Percentiles rank a stretch among this genome's conserved stretches.
Conservation (phyloP, 30 jellyfish, hydroid and myxozoan species). For the Pseudorhiza aurosa region DNA sequence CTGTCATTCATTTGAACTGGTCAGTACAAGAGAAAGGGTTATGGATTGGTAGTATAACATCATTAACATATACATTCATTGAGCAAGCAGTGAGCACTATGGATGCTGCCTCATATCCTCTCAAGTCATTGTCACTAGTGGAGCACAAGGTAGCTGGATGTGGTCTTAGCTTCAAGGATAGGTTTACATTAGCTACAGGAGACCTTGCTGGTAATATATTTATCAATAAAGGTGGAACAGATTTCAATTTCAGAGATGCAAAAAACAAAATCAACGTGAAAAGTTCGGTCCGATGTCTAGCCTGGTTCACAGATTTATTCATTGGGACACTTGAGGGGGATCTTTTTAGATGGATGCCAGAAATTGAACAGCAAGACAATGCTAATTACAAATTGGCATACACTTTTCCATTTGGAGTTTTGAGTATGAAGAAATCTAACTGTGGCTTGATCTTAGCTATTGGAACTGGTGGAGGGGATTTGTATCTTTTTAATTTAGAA, state of each 20-base stretch:
- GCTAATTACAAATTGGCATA: neutral
- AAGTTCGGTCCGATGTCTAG: slow-evolving; percentile 53
- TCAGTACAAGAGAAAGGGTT: slow-evolving; percentile 49
- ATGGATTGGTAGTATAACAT: slow-evolving; percentile 91
- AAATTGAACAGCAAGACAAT: neutral
- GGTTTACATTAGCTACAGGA: slow-evolving; percentile 78
- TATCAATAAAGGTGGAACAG: slow-evolving; percentile 23
- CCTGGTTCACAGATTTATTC: slow-evolving; percentile 26
- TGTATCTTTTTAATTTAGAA: slow-evolving; percentile 45
- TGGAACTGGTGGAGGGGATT: slow-evolving; percentile 90
- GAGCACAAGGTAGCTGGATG: slow-evolving; percentile 85
- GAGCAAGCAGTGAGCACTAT: neutral
- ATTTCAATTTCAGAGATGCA: neutral
- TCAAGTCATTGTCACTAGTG: neutral
- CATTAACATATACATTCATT: slow-evolving; percentile 62
- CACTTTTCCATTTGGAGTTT: slow-evolving; percentile 59
- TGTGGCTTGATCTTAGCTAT: slow-evolving; percentile 23
- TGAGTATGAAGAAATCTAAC: slow-evolving; percentile 35
- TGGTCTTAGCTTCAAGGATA: slow-evolving; percentile 69
- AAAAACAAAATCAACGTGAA: slow-evolving; percentile 3
- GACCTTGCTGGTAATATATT: slow-evolving; percentile 90
- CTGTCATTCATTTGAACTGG: slow-evolving; percentile 77
- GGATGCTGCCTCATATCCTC: neutral
- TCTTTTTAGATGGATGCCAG: slow-evolving; percentile 50
- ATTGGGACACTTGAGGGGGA: slow-evolving; percentile 85